These are phyloP conservation scores for Leptocoma aspasia DNA, from an alignment of 2,113 vertebrate species.

Conservation along the genomic window DNA sequence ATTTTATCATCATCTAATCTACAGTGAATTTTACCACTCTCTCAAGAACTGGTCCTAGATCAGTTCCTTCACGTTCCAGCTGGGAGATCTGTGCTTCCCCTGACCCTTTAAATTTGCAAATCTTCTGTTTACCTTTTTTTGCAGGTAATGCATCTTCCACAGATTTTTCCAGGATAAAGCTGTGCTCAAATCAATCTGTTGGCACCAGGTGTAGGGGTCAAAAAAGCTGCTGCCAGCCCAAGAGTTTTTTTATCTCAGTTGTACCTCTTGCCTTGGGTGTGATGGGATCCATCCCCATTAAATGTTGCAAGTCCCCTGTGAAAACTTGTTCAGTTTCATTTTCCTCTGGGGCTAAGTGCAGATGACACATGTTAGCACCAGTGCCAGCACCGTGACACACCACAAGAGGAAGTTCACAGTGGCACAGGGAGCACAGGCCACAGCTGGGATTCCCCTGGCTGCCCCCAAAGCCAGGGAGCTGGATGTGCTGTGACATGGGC, in stretches of 20 bases:
- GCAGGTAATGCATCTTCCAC: neutral
- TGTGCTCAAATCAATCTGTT: neutral
- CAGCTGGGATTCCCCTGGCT: neutral
- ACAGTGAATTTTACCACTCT: neutral
- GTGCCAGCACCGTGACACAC: neutral
- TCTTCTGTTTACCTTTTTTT: neutral
- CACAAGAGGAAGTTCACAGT: accelerated
- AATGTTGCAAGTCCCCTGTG: neutral
- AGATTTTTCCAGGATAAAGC: neutral
- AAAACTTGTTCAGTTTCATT: neutral
- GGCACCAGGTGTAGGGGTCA: neutral
- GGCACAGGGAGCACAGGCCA: neutral
- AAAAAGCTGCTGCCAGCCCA: neutral
- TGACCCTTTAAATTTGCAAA: neutral
- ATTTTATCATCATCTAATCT: neutral
- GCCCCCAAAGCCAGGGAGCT: neutral
- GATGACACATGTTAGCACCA: neutral
- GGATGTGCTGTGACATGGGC: accelerated
- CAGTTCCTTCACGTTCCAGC: neutral
- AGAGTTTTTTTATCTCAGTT: neutral
- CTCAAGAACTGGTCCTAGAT: neutral
- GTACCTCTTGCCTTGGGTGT: neutral
- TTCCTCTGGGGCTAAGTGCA: neutral
- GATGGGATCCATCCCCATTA: neutral
- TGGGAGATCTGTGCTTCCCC: neutral